Conservation (phyloP, 2,113 vertebrate genomes). For the Otis tarda region DNA sequence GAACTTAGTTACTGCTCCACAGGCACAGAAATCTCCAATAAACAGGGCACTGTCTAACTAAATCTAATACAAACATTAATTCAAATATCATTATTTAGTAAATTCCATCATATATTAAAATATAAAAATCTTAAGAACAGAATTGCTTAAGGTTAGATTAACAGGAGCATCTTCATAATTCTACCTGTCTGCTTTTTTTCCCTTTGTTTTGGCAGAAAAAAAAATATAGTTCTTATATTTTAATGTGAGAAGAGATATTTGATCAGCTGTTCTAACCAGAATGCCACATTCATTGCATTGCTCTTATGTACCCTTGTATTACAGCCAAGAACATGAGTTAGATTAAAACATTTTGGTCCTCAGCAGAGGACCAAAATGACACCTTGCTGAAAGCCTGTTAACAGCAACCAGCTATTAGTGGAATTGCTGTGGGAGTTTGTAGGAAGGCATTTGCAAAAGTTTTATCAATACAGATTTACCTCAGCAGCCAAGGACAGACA, state of each 20-base stretch:
- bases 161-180: not conserved
- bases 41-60: not conserved
- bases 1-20: not conserved
- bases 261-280: not conserved
- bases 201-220: not conserved
- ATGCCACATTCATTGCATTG: not conserved
- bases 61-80: not conserved
- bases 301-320: not conserved
- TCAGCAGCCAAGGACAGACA: not conserved
- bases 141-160: not conserved
- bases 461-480: constrained; percentile 1
- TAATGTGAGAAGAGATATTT: not conserved
- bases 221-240: not conserved
- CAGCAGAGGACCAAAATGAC: not conserved
- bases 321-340: not conserved
- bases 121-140: not conserved
- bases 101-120: not conserved
- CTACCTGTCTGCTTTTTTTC: not conserved
- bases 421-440: constrained; percentile 1
- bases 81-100: not conserved
- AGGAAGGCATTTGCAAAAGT: constrained; percentile 17
- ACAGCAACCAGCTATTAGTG: not conserved
- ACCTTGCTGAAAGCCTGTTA: not conserved
- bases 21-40: not conserved
- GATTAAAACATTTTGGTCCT: constrained; percentile 20